These are phyloP conservation scores for Amphiprion clarkii DNA, from an alignment of 2,797 vertebrate genomes.

Conservation along the genomic window DNA sequence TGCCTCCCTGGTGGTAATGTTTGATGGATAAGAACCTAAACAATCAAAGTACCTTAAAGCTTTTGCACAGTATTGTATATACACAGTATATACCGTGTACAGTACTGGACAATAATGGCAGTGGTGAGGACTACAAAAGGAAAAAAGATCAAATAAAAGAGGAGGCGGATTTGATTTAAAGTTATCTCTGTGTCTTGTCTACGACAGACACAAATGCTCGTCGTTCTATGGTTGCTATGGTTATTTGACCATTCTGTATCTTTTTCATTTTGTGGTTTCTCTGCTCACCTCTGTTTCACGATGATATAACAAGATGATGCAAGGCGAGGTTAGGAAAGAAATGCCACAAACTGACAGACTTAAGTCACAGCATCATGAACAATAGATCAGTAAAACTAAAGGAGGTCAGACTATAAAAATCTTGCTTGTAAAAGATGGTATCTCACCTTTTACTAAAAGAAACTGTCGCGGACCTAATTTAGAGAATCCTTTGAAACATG, in stretches of 20 bases:
- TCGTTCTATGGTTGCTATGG: constrained; percentile 56
- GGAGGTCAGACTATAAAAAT: constrained; percentile 5
- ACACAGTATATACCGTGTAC: not conserved
- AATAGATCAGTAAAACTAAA: not conserved
- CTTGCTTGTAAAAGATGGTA: not conserved
- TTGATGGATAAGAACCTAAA: constrained; percentile 20
- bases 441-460: constrained; percentile 1
- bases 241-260: constrained; percentile 28
- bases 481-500: not conserved
- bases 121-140: not conserved
- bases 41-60: constrained; percentile 10
- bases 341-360: constrained; percentile 10
- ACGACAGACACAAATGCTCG: constrained; percentile 1
- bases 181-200: constrained; percentile 14
- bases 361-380: not conserved
- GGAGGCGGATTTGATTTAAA: constrained; percentile 10
- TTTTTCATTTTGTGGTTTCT: constrained; percentile 32
- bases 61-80: not conserved
- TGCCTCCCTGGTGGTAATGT: not conserved
- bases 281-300: constrained; percentile 16
- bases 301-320: constrained; percentile 31
- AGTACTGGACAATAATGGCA: constrained; percentile 12
- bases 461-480: not conserved
- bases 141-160: constrained; percentile 37
- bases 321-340: constrained; percentile 39